Percentiles rank a stretch among this genome's conserved stretches.
phyloP scores from a whole-genome alignment of 1,140 invertebrate species.

The Geopemphigus sp. region DNA sequence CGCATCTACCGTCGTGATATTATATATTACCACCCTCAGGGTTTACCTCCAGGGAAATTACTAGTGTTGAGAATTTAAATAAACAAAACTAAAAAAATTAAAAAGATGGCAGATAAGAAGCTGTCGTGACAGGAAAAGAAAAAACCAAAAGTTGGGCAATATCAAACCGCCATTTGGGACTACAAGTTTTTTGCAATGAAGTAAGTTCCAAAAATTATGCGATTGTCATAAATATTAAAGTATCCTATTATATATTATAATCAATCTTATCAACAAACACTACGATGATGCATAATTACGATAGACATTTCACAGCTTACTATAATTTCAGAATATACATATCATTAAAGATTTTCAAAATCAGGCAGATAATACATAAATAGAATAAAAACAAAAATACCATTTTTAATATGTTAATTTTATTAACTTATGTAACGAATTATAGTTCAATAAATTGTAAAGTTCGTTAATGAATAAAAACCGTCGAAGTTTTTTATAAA shows the following conservation, averaged over 20 bases:
- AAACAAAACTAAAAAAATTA: conserved; percentile 22
- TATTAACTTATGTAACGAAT: too few species aligned
- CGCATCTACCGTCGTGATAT: not conserved
- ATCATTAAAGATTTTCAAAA: too few species aligned
- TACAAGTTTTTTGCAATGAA: not conserved
- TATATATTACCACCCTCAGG: not conserved
- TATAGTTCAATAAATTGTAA: too few species aligned
- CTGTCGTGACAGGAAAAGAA: conserved; percentile 6
- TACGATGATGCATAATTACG: too few species aligned
- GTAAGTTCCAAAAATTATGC: not conserved
- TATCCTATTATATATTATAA: not conserved
- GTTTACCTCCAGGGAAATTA: conserved; percentile 39
- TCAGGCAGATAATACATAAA: too few species aligned
- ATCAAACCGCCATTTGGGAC: conserved; percentile 1
- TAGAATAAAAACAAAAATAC: too few species aligned
- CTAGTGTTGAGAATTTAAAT: conserved; percentile 36
- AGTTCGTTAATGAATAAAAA: too few species aligned
- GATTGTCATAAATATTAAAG: not conserved
- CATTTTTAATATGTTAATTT: too few species aligned
- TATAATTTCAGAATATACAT: too few species aligned
- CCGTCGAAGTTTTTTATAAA: too few species aligned
- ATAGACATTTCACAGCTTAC: too few species aligned
- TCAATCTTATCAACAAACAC: not conserved
- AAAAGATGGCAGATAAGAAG: not conserved
- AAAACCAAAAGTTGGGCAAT: not conserved